These are phyloP conservation scores for Chorisops tibialis DNA, from an alignment of 2,888 invertebrate genomes.

Conservation along the genomic window DNA sequence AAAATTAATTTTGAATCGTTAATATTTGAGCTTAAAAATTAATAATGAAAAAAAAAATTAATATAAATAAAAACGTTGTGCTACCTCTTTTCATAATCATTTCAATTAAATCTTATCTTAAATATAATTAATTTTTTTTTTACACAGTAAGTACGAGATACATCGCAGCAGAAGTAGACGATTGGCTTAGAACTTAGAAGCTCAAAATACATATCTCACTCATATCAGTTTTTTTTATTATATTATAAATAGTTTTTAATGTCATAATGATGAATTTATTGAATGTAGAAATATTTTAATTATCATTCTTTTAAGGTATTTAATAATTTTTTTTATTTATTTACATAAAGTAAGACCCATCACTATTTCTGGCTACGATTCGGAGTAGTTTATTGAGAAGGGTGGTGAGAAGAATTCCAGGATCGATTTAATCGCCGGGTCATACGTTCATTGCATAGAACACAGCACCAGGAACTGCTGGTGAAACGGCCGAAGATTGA, in stretches of 20 bases:
- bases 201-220: conserved; percentile 28
- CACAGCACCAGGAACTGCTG: conserved; percentile 54
- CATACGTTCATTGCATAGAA: conserved; percentile 88
- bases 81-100: too few relatives aligned
- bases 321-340: not conserved
- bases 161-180: conserved; percentile 2
- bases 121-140: too few relatives aligned
- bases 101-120: too few relatives aligned
- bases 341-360: not conserved
- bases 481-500: conserved; percentile 44
- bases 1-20: too few relatives aligned
- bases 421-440: conserved; percentile 59
- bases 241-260: not conserved
- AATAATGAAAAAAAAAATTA: too few relatives aligned
- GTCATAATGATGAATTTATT: not conserved
- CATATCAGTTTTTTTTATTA: conserved; percentile 25
- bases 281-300: conserved; percentile 11
- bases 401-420: conserved; percentile 8
- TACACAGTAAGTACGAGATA: too few relatives aligned
- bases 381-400: not conserved
- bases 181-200: conserved; percentile 17
- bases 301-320: not conserved
- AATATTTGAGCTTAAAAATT: too few relatives aligned
- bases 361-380: not conserved
- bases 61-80: too few relatives aligned